A percentile compares a stretch with the other conserved stretches of the same genome.
Evolutionary conservation across 2,888 invertebrate genomes (phyloP).

Genomic region (Cantharis rufa): DNA sequence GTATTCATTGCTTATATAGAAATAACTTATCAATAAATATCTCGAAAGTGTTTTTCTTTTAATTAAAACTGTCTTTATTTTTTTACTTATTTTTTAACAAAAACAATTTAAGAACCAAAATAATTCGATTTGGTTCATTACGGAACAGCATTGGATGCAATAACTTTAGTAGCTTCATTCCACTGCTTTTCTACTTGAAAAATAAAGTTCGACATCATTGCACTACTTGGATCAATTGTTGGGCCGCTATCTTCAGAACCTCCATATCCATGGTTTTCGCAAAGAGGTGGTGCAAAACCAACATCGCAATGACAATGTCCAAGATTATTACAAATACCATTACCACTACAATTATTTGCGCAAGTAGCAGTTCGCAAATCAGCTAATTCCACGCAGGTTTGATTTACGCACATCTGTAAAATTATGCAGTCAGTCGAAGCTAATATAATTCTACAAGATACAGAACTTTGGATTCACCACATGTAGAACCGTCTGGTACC

Average conservation of each 20-base stretch:
- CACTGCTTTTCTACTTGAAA: no score
- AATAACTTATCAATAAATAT: no score
- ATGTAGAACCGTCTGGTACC: conserved; percentile 92
- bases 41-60: no score
- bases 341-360: conserved; percentile 78
- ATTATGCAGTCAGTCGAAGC: background rate
- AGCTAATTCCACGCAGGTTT: conserved; percentile 79
- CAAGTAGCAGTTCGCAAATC: conserved; percentile 67
- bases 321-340: conserved; percentile 83
- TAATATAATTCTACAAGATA: no score
- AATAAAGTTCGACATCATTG: no score
- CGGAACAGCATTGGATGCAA: no score
- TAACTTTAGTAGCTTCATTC: no score
- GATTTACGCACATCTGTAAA: conserved; percentile 87
- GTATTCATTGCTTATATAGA: no score
- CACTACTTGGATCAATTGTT: conserved; percentile 64
- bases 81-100: no score
- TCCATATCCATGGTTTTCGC: conserved; percentile 84
- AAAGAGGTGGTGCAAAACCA: conserved; percentile 88
- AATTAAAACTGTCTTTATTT: no score
- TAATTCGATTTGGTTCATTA: no score
- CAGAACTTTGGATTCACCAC: conserved; percentile 78
- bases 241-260: conserved; percentile 92
- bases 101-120: no score
- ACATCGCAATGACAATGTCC: conserved; percentile 94